Percentiles rank a stretch among this genome's conserved stretches.
phyloP scores from a whole-genome alignment of 2,113 vertebrate genomes.

The Psittacula cyanocephala region DNA sequence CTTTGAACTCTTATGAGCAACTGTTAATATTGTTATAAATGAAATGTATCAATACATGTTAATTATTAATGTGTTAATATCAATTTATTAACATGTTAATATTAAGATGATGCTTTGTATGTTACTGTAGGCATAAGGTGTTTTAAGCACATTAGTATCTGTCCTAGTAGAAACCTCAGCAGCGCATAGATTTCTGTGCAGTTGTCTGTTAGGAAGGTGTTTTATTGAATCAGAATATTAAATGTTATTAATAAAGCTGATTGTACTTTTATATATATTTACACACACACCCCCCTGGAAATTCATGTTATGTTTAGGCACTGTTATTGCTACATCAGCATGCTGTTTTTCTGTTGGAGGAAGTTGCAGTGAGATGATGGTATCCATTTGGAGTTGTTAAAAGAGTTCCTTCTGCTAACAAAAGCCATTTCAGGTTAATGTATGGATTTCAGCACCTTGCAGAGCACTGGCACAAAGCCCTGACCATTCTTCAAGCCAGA shows the following conservation, averaged over 20 bases:
- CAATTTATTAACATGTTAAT: not conserved
- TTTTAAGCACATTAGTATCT: not conserved
- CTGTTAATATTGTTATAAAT: slow-evolving; percentile 9
- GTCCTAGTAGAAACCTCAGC: not conserved
- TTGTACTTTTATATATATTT: not conserved
- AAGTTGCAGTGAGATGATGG: not conserved
- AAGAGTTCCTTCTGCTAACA: not conserved
- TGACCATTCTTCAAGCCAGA: not conserved
- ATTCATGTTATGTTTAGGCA: not conserved
- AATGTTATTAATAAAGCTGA: not conserved
- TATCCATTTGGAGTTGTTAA: not conserved
- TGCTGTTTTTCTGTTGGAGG: not conserved
- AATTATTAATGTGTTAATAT: not conserved
- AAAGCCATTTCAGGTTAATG: not conserved
- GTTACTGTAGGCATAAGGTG: not conserved
- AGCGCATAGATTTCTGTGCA: not conserved
- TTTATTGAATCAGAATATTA: not conserved
- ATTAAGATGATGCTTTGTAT: not conserved
- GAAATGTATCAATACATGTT: not conserved
- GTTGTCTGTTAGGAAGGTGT: not conserved
- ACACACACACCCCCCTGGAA: not conserved
- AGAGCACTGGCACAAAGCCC: not conserved
- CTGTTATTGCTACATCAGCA: not conserved
- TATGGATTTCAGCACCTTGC: not conserved
- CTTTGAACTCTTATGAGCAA: not conserved